Conservation (phyloP, 2,888 invertebrate genomes). For the Erynnis tages region DNA sequence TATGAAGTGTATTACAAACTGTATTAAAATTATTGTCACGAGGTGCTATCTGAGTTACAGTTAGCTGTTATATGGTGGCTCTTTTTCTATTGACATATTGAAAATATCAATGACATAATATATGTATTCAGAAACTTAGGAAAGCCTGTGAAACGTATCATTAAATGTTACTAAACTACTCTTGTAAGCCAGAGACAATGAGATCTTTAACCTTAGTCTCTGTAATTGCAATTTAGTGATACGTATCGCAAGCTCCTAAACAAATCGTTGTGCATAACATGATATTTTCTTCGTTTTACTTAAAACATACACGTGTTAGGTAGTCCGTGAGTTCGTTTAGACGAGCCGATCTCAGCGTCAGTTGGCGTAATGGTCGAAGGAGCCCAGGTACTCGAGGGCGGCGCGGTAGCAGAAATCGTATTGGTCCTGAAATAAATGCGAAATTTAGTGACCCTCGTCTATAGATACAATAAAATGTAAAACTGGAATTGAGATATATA, state of each 20-base stretch:
- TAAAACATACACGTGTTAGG: constrained; percentile 49
- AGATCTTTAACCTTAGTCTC: too few relatives aligned
- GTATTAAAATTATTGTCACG: constrained; percentile 24
- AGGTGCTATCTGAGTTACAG: constrained; percentile 11
- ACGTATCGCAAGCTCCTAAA: too few relatives aligned
- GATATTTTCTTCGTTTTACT: neutral
- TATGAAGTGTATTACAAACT: constrained; percentile 14
- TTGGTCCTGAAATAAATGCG: constrained; percentile 88
- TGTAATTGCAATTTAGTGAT: too few relatives aligned
- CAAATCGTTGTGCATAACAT: neutral
- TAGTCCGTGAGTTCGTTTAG: constrained; percentile 47
- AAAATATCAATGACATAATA: too few relatives aligned
- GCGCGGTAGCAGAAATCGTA: constrained; percentile 99
- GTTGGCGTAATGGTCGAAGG: constrained; percentile 97
- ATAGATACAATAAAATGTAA: neutral
- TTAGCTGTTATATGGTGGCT: constrained; percentile 7
- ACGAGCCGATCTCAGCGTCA: constrained; percentile 83
- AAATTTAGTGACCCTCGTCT: neutral
- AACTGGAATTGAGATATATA: too few relatives aligned
- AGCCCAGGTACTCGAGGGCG: constrained; percentile 98
- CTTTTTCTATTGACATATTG: neutral
- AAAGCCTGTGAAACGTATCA: too few relatives aligned
- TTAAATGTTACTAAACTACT: too few relatives aligned
- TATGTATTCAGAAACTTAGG: too few relatives aligned
- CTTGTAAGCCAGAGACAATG: too few relatives aligned